phyloP scores from a whole-genome alignment of 2,888 invertebrate genomes.

The Brachycybe producta region DNA sequence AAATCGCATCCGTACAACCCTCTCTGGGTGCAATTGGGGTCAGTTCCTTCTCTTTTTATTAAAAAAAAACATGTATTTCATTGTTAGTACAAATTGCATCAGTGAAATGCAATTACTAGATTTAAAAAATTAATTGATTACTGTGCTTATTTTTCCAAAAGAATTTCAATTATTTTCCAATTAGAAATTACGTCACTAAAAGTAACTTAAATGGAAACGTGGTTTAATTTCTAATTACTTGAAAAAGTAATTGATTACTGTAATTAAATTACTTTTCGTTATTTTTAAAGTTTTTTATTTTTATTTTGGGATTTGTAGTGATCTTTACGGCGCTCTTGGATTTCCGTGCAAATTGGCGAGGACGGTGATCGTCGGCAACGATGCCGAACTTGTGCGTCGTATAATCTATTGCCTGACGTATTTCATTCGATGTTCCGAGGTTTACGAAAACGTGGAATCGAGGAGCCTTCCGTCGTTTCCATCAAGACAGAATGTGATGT shows the following conservation, averaged over 20 bases:
- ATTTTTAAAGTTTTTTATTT: neutral
- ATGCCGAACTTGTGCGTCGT: conserved; percentile 52
- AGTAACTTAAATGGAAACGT: conserved; percentile 1
- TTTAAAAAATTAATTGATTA: no score
- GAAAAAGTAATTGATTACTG: neutral
- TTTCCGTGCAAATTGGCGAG: conserved; percentile 60
- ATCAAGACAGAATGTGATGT: neutral
- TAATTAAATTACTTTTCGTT: neutral
- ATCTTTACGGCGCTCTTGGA: conserved; percentile 73
- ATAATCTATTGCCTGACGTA: conserved; percentile 68
- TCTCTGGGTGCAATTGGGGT: conserved; percentile 72
- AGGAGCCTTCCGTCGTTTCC: neutral
- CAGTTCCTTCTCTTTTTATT: conserved; percentile 24
- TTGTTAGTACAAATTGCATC: no score
- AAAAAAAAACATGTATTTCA: no score
- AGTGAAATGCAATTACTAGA: no score
- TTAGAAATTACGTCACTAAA: neutral
- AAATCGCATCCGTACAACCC: conserved; percentile 68
- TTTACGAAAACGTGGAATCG: conserved; percentile 29
- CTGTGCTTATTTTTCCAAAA: neutral
- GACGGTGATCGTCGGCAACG: conserved; percentile 54
- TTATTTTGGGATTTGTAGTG: conserved; percentile 38
- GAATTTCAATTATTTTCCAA: neutral
- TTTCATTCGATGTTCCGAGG: conserved; percentile 68
- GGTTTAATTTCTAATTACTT: neutral